Evolutionary conservation across 2,888 invertebrate species (phyloP).

Genomic region (Petrolisthes cinctipes): DNA sequence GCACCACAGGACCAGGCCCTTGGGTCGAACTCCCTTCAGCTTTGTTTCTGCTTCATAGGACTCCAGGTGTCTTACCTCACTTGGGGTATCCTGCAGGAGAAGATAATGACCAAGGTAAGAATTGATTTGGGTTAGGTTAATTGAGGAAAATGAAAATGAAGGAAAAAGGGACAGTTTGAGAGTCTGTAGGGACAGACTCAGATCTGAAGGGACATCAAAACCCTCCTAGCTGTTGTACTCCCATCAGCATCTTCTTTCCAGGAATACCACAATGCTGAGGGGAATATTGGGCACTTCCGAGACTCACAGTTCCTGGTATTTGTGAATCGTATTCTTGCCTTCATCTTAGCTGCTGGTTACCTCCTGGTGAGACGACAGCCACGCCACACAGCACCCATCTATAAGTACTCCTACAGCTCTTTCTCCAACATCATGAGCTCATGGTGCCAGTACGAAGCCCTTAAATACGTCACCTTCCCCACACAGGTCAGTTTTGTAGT

Average conservation of each 20-base stretch:
- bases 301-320: slow-evolving; percentile 98
- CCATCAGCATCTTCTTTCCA: slow-evolving; percentile 68
- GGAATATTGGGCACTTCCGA: slow-evolving; percentile 80
- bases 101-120: slow-evolving; percentile 91
- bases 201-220: not conserved
- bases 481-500: slow-evolving; percentile 80
- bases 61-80: slow-evolving; percentile 91
- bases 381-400: slow-evolving; percentile 86
- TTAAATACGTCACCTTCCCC: slow-evolving; percentile 98
- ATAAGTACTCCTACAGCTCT: slow-evolving; percentile 95
- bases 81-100: slow-evolving; percentile 95
- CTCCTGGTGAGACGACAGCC: slow-evolving; percentile 74
- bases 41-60: slow-evolving; percentile 86
- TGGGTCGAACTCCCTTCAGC: slow-evolving; percentile 69
- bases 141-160: not conserved
- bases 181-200: not conserved
- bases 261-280: slow-evolving; percentile 77
- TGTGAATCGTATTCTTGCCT: slow-evolving; percentile 90
- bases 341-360: slow-evolving; percentile 79
- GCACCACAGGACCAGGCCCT: not conserved
- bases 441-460: slow-evolving; percentile 99
- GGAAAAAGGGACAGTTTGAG: not conserved
- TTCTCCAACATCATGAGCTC: slow-evolving; percentile 98
- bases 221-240: not conserved
- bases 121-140: not conserved